Evolutionary conservation across 2,888 invertebrate genomes (phyloP), one percentile per base, ranked within the genome.

Genomic region (Chaetoderma sp.): DNA sequence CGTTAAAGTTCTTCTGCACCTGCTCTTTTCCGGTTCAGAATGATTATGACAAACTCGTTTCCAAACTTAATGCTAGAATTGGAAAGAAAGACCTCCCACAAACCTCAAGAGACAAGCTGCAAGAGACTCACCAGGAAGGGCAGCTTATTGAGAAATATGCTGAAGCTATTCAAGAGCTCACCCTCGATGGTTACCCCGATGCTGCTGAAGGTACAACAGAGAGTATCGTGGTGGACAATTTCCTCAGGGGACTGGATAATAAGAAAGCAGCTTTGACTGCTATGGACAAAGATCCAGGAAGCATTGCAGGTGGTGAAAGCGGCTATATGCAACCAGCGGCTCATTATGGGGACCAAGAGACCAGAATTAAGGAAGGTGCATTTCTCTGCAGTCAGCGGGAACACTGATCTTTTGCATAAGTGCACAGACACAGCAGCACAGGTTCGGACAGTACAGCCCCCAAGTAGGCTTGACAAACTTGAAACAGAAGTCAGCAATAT

Each of bases 281-380:
- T 1, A 60, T 64, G 60, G 64, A 64, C 21, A 52, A 59, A 42
- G 32, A 59, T n/a, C 64, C 64, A 5, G n/a, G n/a, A n/a, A n/a
- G n/a, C n/a, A n/a, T n/a, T n/a, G n/a, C n/a, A n/a, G n/a, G n/a
- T n/a, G n/a, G n/a, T n/a, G n/a, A n/a, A n/a, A 42, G 36, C 47
- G 23, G 36, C 55, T 5, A 25, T 52, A 42, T 47, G 28, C 18
- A 64, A 54, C 44, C n/a, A n/a, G n/a, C n/a, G n/a, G n/a, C n/a
- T n/a, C n/a, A n/a, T n/a, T n/a, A n/a, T n/a, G n/a, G n/a, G n/a
- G n/a, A n/a, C n/a, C n/a, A n/a, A n/a, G n/a, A n/a, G n/a, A n/a
- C n/a, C n/a, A n/a, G n/a, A n/a, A 8, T 16, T 61, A 6, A 61
- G 36, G 18, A 54, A 27, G 8, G 54, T 55, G n/a, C n/a, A n/a